Base-by-base conservation (phyloP, 2,888 invertebrate species). In the Eudemis profundana region DNA sequence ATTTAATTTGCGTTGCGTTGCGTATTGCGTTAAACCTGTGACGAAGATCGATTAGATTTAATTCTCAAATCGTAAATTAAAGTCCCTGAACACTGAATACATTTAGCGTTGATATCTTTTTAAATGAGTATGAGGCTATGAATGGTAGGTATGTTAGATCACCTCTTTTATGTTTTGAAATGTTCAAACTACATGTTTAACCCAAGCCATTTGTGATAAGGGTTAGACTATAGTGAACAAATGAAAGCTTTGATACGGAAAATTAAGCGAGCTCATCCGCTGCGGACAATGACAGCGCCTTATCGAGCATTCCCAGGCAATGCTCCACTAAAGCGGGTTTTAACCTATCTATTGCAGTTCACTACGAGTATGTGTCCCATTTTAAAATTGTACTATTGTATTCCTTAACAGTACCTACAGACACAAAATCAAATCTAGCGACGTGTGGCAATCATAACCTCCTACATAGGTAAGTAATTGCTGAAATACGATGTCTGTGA, bases 1-100 rank as follows among this genome's bases (percentile, higher is more conserved):
- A 81, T 82, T 77, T 76, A 78, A 77, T 42, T 64, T 44, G 42
- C 57, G 57, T 64, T n/a, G n/a, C n/a, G n/a, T n/a, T n/a, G n/a
- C n/a, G n/a, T n/a, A n/a, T 59, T 64, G 14, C 42, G 17, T 51
- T 42, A 47, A 46, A 27, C 19, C 23, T 44, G 23, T 36, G 61
- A 62, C 53, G 23, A 36, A 38, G 46, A 62, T 62, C 53, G 61
- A 61, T 53, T 51, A 46, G 44, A 44, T 51, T 46, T 62, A 53
- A 61, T 38, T 14, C 23, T 36, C 38, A 23, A 40, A 50, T 51
- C 15, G 33, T 51, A 44, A 61, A 50, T 53, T 44, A 38, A 54
- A 33, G 42, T 44, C 21, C 56, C 42, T 29, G 15, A 38, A 23
- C 21, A 36, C 15, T n/a, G 19, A 47, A 23, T 2, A 19, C 36